Evolutionary conservation across 2,113 vertebrate genomes (phyloP).

Genomic region (Nicator chloris): DNA sequence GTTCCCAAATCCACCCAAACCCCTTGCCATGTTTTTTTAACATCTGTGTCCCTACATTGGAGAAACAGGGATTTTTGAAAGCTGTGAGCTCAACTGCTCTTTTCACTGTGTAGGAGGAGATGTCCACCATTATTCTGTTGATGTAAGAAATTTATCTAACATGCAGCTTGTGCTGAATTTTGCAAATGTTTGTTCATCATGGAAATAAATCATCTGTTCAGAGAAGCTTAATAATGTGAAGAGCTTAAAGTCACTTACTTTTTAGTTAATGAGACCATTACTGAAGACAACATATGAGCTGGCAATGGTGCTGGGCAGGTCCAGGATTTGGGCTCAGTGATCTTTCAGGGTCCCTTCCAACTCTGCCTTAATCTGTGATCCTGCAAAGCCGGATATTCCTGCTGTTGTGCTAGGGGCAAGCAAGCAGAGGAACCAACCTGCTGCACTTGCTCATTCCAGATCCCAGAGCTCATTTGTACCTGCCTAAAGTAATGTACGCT

Average conservation of each 20-base stretch:
- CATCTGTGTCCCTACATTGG: background rate
- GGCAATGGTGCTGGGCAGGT: background rate
- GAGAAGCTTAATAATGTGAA: background rate
- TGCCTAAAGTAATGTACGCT: rapidly evolving
- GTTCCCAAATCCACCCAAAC: background rate
- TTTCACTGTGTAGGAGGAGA: background rate
- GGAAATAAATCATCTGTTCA: background rate
- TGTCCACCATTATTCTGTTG: background rate
- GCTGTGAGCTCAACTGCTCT: background rate
- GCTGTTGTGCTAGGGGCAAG: background rate
- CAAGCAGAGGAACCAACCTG: rapidly evolving
- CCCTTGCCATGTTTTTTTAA: background rate
- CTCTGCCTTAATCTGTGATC: background rate
- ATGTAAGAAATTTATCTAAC: background rate
- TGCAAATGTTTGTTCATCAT: background rate
- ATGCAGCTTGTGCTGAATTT: background rate
- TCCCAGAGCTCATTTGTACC: background rate
- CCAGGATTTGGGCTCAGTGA: rapidly evolving
- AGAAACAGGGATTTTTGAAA: background rate
- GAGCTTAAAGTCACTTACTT: background rate
- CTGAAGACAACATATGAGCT: background rate
- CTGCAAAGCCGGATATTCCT: background rate
- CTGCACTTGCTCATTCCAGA: background rate
- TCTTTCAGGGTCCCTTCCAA: background rate
- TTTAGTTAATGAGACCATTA: background rate